A percentile compares a stretch with the other conserved stretches of the same genome.
These are phyloP conservation scores for Sebastiscus albofasciatus DNA, from an alignment of 2,797 vertebrate species.

Conservation along the genomic window DNA sequence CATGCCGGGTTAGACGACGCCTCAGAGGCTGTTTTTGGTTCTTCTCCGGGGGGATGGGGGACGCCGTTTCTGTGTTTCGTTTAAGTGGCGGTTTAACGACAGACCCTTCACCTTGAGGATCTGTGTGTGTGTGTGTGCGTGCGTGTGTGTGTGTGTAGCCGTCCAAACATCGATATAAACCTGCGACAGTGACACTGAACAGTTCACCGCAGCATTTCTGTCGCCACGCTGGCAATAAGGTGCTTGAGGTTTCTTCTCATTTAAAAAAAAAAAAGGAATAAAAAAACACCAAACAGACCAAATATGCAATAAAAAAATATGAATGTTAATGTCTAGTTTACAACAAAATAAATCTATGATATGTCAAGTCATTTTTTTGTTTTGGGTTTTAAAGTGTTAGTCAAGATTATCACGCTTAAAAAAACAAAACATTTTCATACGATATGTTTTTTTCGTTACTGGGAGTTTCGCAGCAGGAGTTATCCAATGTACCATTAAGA, in stretches of 20 bases:
- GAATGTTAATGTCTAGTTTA: background rate
- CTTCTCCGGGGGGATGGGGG: background rate
- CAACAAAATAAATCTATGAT: background rate
- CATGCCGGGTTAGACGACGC: background rate
- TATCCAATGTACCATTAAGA: background rate
- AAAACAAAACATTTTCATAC: background rate
- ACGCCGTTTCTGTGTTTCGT: background rate
- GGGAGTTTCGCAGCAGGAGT: background rate
- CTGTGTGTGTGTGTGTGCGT: background rate
- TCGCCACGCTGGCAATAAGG: conserved; percentile 37
- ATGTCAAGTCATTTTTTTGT: background rate
- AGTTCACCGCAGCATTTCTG: conserved; percentile 4
- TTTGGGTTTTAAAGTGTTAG: background rate
- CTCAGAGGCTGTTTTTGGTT: conserved; percentile 32
- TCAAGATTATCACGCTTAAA: background rate
- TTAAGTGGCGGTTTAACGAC: background rate
- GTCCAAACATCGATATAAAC: conserved; percentile 12
- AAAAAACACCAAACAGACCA: background rate
- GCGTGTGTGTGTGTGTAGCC: background rate
- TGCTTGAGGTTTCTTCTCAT: conserved; percentile 30
- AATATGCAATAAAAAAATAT: background rate
- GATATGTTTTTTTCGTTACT: background rate
- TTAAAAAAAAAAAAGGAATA: background rate
- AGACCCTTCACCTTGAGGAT: background rate
- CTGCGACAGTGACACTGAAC: conserved; percentile 8